Evolutionary conservation across 2,113 vertebrate species (phyloP).

Genomic region (Antigone vipio): DNA sequence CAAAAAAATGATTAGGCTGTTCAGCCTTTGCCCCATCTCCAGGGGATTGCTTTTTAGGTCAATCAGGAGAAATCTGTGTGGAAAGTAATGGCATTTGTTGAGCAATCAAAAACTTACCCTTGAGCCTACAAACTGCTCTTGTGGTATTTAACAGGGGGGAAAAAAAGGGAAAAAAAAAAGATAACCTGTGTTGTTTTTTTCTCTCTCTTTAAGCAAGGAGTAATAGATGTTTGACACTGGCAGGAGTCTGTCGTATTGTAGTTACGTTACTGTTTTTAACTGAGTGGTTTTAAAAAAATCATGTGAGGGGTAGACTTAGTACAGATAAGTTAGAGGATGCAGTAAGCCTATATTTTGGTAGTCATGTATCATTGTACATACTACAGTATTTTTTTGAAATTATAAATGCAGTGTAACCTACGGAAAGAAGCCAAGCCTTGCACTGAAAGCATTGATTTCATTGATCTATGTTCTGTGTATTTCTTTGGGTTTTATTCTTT

Average conservation of each 20-base stretch:
- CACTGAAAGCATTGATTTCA: background rate
- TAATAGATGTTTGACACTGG: background rate
- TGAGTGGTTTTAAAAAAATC: background rate
- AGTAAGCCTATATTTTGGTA: background rate
- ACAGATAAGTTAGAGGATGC: background rate
- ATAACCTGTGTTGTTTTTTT: background rate
- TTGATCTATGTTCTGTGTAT: background rate
- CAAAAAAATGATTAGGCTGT: background rate
- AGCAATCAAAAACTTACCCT: slow-evolving; percentile 39
- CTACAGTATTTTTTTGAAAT: background rate
- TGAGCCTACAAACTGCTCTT: slow-evolving; percentile 17
- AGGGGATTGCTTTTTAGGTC: slow-evolving; percentile 9
- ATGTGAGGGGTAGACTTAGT: background rate
- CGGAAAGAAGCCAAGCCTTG: background rate
- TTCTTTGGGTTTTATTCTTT: background rate
- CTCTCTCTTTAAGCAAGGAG: background rate
- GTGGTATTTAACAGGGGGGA: background rate
- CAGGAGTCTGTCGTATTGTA: background rate
- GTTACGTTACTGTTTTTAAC: background rate
- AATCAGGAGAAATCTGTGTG: background rate
- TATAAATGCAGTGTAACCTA: background rate
- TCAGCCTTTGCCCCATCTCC: background rate
- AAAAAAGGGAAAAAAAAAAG: no score
- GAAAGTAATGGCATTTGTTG: slow-evolving; percentile 26
- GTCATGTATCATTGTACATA: background rate